These are phyloP conservation scores for Tipula helvola DNA, from an alignment of 2,888 invertebrate species.

Conservation along the genomic window DNA sequence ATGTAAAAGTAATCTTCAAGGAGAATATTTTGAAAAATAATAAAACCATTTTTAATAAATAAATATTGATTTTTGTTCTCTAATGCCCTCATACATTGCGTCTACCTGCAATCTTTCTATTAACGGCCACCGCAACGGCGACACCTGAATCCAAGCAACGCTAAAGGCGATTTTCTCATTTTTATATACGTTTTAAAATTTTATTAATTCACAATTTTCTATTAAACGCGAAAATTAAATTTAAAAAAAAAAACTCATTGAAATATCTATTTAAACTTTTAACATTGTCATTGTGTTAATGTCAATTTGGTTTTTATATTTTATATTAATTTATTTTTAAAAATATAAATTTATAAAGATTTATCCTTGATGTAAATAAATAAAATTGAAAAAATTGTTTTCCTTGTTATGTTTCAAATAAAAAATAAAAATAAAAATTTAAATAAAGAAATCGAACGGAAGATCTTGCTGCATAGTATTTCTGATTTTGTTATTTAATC, in stretches of 20 bases:
- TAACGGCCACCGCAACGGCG: no score
- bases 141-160: neutral
- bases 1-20: no score
- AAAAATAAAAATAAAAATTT: neutral
- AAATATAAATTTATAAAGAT: neutral
- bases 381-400: neutral
- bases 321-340: neutral
- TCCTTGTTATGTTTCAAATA: neutral
- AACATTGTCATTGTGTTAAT: neutral
- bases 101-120: no score
- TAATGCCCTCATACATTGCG: no score
- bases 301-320: neutral
- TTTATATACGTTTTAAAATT: neutral
- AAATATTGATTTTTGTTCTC: no score
- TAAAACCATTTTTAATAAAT: no score
- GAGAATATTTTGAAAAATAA: no score
- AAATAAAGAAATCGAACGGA: neutral
- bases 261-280: neutral
- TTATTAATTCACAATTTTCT: neutral
- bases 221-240: neutral
- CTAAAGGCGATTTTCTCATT: neutral
- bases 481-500: neutral
- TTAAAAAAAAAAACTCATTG: neutral
- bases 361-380: neutral
- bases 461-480: neutral